A percentile compares a stretch with the other conserved stretches of the same genome.
These are phyloP conservation scores for Watersipora subatra DNA, from an alignment of 1,140 invertebrate genomes.

Conservation along the genomic window DNA sequence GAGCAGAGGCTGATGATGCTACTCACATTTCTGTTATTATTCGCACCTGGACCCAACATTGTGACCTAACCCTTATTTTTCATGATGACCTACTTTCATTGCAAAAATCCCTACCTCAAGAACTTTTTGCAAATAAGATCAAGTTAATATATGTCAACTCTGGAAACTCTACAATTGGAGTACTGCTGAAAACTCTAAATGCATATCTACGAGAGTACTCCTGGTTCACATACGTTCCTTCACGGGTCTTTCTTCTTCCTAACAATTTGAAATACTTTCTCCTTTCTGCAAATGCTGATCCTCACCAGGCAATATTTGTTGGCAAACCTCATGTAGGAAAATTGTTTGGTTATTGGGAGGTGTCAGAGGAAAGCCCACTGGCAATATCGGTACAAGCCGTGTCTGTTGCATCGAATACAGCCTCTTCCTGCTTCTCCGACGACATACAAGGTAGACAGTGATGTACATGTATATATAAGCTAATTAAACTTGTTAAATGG, in stretches of 20 bases:
- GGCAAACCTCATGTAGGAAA: background rate
- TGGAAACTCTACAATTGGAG: background rate
- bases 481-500: background rate
- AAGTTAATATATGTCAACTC: background rate
- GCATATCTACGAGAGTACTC: background rate
- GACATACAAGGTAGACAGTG: background rate
- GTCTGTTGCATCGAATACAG: background rate
- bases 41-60: background rate
- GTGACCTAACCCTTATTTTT: background rate
- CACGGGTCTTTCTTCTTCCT: background rate
- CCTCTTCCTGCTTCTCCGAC: background rate
- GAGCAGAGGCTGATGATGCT: background rate
- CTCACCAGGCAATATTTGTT: background rate
- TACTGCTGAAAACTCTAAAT: background rate
- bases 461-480: background rate
- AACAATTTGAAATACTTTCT: background rate
- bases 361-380: background rate
- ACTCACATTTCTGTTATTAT: background rate
- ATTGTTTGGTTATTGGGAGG: background rate
- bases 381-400: background rate
- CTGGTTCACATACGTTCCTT: background rate
- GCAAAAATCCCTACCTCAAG: background rate
- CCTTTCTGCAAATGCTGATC: background rate
- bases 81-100: background rate
- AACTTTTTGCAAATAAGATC: background rate